Evolutionary conservation across 1,140 invertebrate species (phyloP).

Genomic region (Berghia stephanieae): DNA sequence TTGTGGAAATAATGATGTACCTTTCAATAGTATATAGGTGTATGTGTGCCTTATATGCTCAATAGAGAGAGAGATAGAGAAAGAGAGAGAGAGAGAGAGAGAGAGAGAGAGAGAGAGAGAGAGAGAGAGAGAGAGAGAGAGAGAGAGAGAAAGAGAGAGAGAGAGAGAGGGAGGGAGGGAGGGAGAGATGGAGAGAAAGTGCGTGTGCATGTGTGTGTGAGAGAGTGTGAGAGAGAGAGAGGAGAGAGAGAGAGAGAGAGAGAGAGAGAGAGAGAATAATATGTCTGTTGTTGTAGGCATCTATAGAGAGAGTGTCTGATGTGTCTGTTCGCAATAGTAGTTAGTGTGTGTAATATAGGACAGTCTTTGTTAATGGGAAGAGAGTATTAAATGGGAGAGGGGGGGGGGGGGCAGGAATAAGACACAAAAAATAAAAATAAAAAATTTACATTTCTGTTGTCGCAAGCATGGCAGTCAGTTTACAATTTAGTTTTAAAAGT

Average conservation of each 20-base stretch:
- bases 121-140: conserved; percentile 15
- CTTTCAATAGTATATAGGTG: neutral
- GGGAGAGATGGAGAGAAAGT: neutral
- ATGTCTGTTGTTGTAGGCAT: neutral
- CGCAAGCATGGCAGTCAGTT: too few species aligned
- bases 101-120: neutral
- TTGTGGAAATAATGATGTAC: neutral
- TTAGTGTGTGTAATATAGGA: too few species aligned
- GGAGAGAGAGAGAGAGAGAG: neutral
- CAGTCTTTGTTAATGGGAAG: too few species aligned
- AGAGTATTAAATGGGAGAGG: too few species aligned
- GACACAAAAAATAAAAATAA: too few species aligned
- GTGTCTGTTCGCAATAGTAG: too few species aligned
- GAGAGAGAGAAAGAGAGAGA: conserved; percentile 3
- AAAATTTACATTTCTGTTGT: too few species aligned
- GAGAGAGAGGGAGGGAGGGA: neutral
- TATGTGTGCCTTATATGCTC: neutral
- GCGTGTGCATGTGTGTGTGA: neutral
- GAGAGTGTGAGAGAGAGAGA: conserved; percentile 8
- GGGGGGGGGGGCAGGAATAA: too few species aligned
- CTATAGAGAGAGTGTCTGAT: neutral
- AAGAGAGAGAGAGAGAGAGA: neutral
- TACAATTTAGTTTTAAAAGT: too few species aligned
- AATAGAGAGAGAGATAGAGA: too few species aligned
- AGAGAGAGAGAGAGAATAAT: neutral